These are phyloP conservation scores for Eristalis pertinax DNA, from an alignment of 2,888 invertebrate genomes.

Conservation along the genomic window DNA sequence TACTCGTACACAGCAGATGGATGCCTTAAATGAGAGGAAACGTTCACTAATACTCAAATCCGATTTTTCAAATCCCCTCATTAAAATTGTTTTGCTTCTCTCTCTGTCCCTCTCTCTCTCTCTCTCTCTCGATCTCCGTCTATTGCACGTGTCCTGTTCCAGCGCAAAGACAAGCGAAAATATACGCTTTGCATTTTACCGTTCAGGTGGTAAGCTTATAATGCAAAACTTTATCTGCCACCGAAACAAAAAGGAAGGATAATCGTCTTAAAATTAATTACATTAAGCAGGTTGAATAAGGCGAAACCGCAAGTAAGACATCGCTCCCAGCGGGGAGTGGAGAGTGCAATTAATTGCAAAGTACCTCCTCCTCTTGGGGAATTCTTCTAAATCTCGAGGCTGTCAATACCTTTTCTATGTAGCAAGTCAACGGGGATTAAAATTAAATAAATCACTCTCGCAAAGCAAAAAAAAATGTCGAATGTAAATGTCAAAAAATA, in stretches of 20 bases:
- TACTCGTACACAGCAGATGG: neutral
- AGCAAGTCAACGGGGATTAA: conserved; percentile 91
- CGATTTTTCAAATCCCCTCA: conserved; percentile 35
- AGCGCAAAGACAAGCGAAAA: conserved; percentile 1
- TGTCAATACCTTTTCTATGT: conserved; percentile 37
- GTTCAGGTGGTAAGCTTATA: conserved; percentile 62
- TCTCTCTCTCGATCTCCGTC: neutral
- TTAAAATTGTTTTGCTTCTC: conserved; percentile 17
- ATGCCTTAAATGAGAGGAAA: neutral
- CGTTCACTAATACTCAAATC: conserved; percentile 25
- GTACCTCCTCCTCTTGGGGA: neutral
- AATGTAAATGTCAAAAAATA: conserved; percentile 3
- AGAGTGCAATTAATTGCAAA: conserved; percentile 55
- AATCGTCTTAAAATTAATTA: conserved; percentile 70
- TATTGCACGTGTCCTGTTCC: neutral
- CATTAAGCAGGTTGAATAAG: conserved; percentile 42
- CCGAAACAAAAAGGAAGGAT: conserved; percentile 56
- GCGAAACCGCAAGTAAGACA: conserved; percentile 61
- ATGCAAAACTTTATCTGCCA: conserved; percentile 62
- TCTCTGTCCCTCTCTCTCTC: neutral
- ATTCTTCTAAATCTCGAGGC: conserved; percentile 8
- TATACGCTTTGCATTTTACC: conserved; percentile 59
- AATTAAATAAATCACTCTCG: conserved; percentile 49
- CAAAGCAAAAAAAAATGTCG: neutral
- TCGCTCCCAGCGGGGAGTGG: neutral